These are phyloP conservation scores for Psophia crepitans DNA, from an alignment of 2,113 vertebrate species.

Conservation along the genomic window DNA sequence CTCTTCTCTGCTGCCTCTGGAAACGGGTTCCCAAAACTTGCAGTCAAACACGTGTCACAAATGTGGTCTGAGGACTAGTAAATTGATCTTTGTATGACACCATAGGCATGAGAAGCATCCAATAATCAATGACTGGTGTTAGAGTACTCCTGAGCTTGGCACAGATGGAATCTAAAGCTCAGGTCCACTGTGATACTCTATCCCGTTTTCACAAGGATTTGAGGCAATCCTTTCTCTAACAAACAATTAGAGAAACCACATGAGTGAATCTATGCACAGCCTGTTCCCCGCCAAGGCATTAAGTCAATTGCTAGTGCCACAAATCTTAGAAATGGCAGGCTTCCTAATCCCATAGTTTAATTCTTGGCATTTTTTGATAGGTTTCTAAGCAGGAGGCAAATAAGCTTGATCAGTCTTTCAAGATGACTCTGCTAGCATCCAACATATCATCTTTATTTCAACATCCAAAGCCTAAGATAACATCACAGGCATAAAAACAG, in stretches of 20 bases:
- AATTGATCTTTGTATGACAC: not conserved
- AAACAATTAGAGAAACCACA: not conserved
- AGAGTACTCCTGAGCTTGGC: not conserved
- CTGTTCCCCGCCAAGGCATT: not conserved
- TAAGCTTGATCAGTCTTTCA: not conserved
- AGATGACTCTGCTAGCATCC: not conserved
- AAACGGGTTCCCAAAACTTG: not conserved
- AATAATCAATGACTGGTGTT: not conserved
- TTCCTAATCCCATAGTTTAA: constrained; percentile 46
- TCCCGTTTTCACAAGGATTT: not conserved
- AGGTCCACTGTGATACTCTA: not conserved
- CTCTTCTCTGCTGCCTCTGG: not conserved
- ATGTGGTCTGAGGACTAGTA: not conserved
- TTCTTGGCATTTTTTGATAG: constrained; percentile 3
- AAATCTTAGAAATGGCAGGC: constrained; percentile 14
- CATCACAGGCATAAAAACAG: not conserved
- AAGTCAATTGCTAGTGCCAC: not conserved
- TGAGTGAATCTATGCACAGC: not conserved
- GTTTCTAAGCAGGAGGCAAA: not conserved
- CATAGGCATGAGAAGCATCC: not conserved
- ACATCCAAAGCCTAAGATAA: not conserved
- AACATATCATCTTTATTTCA: not conserved
- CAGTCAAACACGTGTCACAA: not conserved
- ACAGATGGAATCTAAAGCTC: not conserved
- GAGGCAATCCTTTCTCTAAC: not conserved